These are phyloP conservation scores for Hymenopus coronatus DNA, from an alignment of 2,888 invertebrate genomes.

Conservation along the genomic window DNA sequence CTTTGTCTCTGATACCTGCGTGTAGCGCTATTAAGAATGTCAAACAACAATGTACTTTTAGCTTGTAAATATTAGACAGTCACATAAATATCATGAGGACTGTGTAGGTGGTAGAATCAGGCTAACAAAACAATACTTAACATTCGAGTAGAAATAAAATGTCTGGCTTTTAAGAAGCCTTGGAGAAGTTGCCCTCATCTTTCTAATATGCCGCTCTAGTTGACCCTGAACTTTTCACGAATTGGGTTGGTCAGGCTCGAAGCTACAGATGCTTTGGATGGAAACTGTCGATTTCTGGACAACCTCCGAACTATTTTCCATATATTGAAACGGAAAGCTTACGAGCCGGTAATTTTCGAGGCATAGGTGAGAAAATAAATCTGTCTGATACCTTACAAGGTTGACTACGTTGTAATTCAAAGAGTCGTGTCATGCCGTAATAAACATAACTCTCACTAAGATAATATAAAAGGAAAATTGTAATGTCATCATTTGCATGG, in stretches of 20 bases:
- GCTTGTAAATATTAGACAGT: background rate
- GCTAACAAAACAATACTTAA: background rate
- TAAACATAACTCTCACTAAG: background rate
- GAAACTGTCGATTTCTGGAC: background rate
- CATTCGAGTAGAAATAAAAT: background rate
- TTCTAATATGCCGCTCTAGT: background rate
- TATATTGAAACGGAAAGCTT: background rate
- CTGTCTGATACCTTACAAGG: background rate
- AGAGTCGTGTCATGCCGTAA: background rate
- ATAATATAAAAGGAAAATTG: background rate
- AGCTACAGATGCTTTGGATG: background rate
- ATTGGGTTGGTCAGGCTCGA: background rate
- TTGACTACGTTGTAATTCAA: background rate
- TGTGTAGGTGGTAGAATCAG: background rate
- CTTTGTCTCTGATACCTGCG: background rate
- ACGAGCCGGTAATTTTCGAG: background rate
- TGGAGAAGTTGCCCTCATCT: background rate
- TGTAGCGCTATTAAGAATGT: background rate
- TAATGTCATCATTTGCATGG: background rate
- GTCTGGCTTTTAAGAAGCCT: slow-evolving; percentile 1
- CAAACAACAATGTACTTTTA: background rate
- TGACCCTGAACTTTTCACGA: slow-evolving; percentile 1
- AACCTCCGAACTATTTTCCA: background rate
- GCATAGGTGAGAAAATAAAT: background rate
- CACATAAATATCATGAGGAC: background rate